A percentile compares a stretch with the other conserved stretches of the same genome.
These are phyloP conservation scores for Antitype chi DNA, from an alignment of 2,888 invertebrate species.

Conservation along the genomic window DNA sequence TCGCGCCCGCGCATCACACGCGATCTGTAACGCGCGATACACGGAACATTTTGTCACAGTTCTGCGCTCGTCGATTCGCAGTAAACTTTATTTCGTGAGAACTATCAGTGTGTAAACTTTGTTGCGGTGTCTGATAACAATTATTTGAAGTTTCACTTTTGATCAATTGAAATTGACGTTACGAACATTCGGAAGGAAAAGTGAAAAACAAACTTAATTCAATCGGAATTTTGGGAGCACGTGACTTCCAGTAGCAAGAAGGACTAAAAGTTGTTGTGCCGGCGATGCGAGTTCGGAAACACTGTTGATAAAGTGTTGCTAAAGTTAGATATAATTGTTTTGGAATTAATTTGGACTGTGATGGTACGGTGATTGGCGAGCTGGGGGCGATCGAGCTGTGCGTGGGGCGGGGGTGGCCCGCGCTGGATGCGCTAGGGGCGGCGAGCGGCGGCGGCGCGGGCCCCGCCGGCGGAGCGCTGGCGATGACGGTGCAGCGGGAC, in stretches of 20 bases:
- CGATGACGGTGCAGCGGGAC: constrained; percentile 92
- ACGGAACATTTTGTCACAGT: constrained; percentile 31
- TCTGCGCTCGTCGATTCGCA: constrained; percentile 46
- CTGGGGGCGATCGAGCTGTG: constrained; percentile 82
- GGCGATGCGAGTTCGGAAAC: constrained; percentile 63
- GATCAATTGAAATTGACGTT: constrained; percentile 25
- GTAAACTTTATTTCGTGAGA: constrained; percentile 59
- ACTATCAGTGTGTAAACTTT: constrained; percentile 55
- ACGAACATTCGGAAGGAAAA: constrained; percentile 37
- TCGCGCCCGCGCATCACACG: constrained; percentile 67
- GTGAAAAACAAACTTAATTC: constrained; percentile 51
- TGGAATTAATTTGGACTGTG: constrained; percentile 64
- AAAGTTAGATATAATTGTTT: constrained; percentile 43
- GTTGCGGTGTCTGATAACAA: constrained; percentile 35
- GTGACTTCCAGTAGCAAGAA: constrained; percentile 26
- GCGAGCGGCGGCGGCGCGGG: constrained; percentile 81
- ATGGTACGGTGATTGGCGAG: constrained; percentile 74
- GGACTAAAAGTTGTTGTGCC: constrained; percentile 47
- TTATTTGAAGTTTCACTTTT: constrained; percentile 30
- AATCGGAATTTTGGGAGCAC: constrained; percentile 38
- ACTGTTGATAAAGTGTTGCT: constrained; percentile 56
- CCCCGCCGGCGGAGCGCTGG: constrained; percentile 88
- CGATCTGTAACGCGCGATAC: constrained; percentile 45
- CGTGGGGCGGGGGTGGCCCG: constrained; percentile 80
- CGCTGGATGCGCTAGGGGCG: constrained; percentile 84